Base-by-base conservation (phyloP, 2,797 vertebrate species). In the Ctenopoma multispine region DNA sequence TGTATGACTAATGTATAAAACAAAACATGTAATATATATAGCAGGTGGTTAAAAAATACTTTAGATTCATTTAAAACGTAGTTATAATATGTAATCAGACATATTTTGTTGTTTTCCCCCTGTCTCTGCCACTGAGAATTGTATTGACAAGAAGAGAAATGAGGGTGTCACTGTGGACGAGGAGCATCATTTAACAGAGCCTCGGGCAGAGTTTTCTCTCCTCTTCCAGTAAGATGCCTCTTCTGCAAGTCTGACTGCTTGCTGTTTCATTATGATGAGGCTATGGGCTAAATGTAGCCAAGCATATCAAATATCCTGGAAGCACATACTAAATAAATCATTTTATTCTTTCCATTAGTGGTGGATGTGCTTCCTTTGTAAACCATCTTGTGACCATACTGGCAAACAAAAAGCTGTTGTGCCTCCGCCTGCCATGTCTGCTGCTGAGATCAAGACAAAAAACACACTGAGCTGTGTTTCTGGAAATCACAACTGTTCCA, bases 201-300 rank as follows among this genome's bases (percentile, higher is more conserved):
- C 91, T 48, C 56, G 1, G 92, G 91, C 84, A 59, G 72, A 82
- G 70, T 89, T 75, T 84, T 86, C 90, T 91, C 82, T 82, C 63
- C 81, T 92, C 87, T 92, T 90, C 86, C 87, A 82, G 81, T 82
- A 76, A 89, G 86, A 91, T 87, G 88, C 90, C 82, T 89, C 82
- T 86, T 80, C 88, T 89, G 86, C 85, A 87, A 92, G 87, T 90
- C 88, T 81, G 90, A 91, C 90, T 92, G 87, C 92, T 88, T 78
- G 90, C 92, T 92, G 92, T 92, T 94, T 94, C 93, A 94, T 94
- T 94, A 94, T 93, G 92, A 94, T 82, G 91, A 92, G 90, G 90
- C 93, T 93, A 91, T 84, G 90, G 93, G 92, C 93, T 93, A 94
- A 93, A 94, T 43, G 90, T 94, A 93, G 90, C 92, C 92, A 91